Base-by-base conservation (phyloP, 1,140 invertebrate species). In the Adoxophyes honmai region DNA sequence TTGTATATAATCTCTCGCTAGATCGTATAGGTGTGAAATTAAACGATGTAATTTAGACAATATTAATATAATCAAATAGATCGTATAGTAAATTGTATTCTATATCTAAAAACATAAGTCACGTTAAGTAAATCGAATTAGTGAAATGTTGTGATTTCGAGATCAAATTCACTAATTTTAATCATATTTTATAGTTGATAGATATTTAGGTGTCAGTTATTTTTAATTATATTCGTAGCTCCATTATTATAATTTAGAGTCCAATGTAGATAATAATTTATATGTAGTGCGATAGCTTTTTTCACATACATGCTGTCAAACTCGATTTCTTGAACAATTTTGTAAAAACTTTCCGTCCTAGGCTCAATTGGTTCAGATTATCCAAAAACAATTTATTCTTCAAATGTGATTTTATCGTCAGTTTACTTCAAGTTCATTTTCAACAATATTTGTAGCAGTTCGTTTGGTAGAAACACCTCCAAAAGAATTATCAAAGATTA, bases 1-100 rank as follows among this genome's bases (percentile, higher is more conserved):
- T 58, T 74, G 66, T 70, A 75, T 59, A 67, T 78, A 71, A 74
- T 70, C 70, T 76, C 58, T 74, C 66, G 70, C 72, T 78, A 78
- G 68, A 69, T 57, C 48, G 66, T 61, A 60, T 64, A 62, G 48
- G 52, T 66, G 68, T 55, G 59, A 61, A 70, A 63, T 62, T 60
- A 66, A 73, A 70, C 57, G 62, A 71, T 70, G 66, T 79, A 75
- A 73, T 74, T 73, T 82, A 84, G 75, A 84, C 77, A 81, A 81
- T 81, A 80, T 80, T 81, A 78, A 64, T 70, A 52, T 75, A 70
- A 70, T 59, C 62, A 44, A 68, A 63, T 34, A 52, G 65, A 68
- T 57, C 52, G 21, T 34, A 51, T 57, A 57, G 44, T 48, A 21
- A 55, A 58, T 38, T 48, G 21, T 48, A 48, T 48, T 48, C 42